Evolutionary conservation across 2,113 vertebrate species (phyloP).

Genomic region (Lophius piscatorius): DNA sequence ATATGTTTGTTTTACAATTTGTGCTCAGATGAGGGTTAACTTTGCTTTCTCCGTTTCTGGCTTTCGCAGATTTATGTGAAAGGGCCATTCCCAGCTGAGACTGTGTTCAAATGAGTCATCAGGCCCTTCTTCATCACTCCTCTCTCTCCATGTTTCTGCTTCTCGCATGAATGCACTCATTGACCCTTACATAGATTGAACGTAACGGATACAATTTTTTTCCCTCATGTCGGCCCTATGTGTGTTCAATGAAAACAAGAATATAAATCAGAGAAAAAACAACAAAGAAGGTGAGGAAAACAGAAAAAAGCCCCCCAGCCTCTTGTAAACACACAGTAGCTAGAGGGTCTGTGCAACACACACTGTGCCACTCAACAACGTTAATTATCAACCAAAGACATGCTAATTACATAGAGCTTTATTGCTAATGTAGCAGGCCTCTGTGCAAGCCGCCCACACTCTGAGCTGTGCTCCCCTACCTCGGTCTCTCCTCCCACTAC

Average conservation of each 20-base stretch:
- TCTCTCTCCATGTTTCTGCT: slow-evolving; percentile 12
- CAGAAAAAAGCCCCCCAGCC: slow-evolving; percentile 73
- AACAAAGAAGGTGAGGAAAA: slow-evolving; percentile 11
- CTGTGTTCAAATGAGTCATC: slow-evolving; percentile 62
- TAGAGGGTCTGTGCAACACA: slow-evolving; percentile 76
- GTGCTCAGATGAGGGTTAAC: slow-evolving; percentile 27
- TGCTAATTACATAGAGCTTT: slow-evolving; percentile 89
- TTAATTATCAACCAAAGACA: slow-evolving; percentile 92
- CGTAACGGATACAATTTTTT: slow-evolving; percentile 26
- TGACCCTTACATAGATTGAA: slow-evolving; percentile 21
- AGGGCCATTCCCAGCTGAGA: slow-evolving; percentile 51
- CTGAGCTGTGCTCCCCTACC: slow-evolving; percentile 81
- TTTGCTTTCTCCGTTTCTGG: slow-evolving; percentile 47
- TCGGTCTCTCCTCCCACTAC: slow-evolving; percentile 82
- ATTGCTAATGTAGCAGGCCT: slow-evolving; percentile 87
- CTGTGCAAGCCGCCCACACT: slow-evolving; percentile 82
- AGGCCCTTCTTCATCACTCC: slow-evolving; percentile 39
- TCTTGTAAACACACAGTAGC: slow-evolving; percentile 80
- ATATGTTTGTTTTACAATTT: slow-evolving; percentile 34
- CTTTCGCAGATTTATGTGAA: slow-evolving; percentile 56
- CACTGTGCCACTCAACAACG: slow-evolving; percentile 81
- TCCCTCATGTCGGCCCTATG: too few species aligned
- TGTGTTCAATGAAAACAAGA: slow-evolving; percentile 43
- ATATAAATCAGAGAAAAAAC: slow-evolving; percentile 29
- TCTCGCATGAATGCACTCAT: slow-evolving; percentile 13